phyloP scores from a whole-genome alignment of 2,888 invertebrate species.

The Torymus tubicola region DNA sequence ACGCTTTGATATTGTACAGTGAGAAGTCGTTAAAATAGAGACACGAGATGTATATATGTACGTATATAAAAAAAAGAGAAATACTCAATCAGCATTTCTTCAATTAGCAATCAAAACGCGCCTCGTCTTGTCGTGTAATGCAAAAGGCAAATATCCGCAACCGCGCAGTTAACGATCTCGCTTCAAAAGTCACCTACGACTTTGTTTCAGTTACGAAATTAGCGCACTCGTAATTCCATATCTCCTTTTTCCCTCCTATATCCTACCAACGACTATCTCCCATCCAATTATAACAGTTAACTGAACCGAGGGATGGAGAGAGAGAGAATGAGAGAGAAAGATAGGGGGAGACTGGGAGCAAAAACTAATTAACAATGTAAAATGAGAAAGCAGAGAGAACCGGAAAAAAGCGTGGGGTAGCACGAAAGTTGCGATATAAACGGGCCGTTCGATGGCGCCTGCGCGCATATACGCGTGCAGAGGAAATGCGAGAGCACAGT shows the following conservation, averaged over 20 bases:
- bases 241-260: background rate
- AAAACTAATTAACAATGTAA: slow-evolving; percentile 16
- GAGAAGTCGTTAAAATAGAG: no score
- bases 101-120: no score
- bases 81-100: no score
- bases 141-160: background rate
- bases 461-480: no score
- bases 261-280: background rate
- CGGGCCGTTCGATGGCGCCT: slow-evolving; percentile 2
- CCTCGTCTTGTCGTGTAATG: background rate
- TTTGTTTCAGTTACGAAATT: background rate
- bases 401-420: background rate
- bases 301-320: background rate
- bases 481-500: no score
- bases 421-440: background rate
- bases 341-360: background rate
- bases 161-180: background rate
- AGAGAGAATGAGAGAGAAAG: no score
- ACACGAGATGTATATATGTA: no score
- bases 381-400: background rate
- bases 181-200: background rate
- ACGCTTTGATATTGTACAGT: no score
- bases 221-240: background rate
- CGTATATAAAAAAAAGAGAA: no score
- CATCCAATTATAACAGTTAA: background rate